Evolutionary conservation across 2,888 invertebrate genomes (phyloP).

Genomic region (Gastracanthus pulcherrimus): DNA sequence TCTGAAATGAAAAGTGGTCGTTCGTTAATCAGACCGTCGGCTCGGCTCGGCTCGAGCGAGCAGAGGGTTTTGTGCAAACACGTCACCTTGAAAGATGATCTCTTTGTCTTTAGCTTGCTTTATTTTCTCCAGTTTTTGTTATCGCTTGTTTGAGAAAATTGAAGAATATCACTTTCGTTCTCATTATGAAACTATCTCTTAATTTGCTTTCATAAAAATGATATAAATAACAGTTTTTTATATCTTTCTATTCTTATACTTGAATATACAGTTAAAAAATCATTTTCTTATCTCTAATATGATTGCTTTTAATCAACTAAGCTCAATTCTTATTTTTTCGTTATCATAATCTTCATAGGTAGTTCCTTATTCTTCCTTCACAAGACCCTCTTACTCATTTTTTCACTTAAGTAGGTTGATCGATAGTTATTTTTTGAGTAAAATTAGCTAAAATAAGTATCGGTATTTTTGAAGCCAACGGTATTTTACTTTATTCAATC

Average conservation of each 20-base stretch:
- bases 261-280: too few relatives aligned
- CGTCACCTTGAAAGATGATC: slow-evolving; percentile 54
- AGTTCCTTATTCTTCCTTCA: too few relatives aligned
- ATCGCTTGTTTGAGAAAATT: not conserved
- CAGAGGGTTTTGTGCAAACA: slow-evolving; percentile 28
- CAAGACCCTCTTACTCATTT: too few relatives aligned
- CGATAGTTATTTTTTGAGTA: too few relatives aligned
- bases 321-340: too few relatives aligned
- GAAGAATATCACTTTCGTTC: not conserved
- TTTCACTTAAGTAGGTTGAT: too few relatives aligned
- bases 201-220: not conserved
- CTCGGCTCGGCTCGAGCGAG: slow-evolving; percentile 49
- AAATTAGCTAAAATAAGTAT: too few relatives aligned
- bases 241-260: not conserved
- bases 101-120: slow-evolving; percentile 47
- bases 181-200: not conserved
- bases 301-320: too few relatives aligned
- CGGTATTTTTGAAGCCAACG: too few relatives aligned
- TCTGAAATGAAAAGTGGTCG: slow-evolving; percentile 71
- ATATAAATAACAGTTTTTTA: not conserved
- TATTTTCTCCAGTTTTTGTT: slow-evolving; percentile 22
- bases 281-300: too few relatives aligned
- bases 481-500: too few relatives aligned
- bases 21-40: slow-evolving; percentile 74
- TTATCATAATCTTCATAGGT: too few relatives aligned